Percentiles rank a stretch among this genome's conserved stretches.
These are phyloP conservation scores for Nomada ferruginata DNA, from an alignment of 2,888 invertebrate species.

Conservation along the genomic window DNA sequence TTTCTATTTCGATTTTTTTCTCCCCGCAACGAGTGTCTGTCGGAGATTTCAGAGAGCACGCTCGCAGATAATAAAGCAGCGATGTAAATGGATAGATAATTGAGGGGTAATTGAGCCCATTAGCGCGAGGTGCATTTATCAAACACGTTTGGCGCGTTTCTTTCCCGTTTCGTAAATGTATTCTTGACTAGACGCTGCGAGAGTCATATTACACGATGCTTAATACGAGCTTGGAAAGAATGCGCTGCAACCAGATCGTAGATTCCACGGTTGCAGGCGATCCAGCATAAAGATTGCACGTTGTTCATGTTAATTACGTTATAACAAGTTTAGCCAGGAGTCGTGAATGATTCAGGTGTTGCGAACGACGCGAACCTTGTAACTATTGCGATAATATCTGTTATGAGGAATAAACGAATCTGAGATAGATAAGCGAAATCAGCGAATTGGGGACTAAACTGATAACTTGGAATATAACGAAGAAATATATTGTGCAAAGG, in stretches of 20 bases:
- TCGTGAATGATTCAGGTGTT: background rate
- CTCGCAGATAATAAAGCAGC: too few species aligned
- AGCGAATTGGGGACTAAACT: too few species aligned
- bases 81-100: too few species aligned
- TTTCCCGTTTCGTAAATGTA: background rate
- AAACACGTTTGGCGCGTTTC: background rate
- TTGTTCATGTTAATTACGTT: conserved; percentile 34
- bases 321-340: background rate
- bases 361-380: conserved; percentile 4
- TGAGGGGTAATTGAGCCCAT: background rate
- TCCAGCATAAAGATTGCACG: background rate
- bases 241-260: background rate
- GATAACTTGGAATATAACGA: too few species aligned
- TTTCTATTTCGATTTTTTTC: background rate
- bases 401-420: background rate
- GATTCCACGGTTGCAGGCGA: background rate
- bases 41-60: too few species aligned
- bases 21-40: too few species aligned
- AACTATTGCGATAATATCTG: conserved; percentile 11
- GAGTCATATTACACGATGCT: conserved; percentile 3
- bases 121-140: background rate
- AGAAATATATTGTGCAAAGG: background rate
- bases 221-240: background rate
- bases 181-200: background rate
- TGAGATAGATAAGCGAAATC: background rate